Evolutionary conservation across 2,888 invertebrate species (phyloP).

Genomic region (Agrilus mali): DNA sequence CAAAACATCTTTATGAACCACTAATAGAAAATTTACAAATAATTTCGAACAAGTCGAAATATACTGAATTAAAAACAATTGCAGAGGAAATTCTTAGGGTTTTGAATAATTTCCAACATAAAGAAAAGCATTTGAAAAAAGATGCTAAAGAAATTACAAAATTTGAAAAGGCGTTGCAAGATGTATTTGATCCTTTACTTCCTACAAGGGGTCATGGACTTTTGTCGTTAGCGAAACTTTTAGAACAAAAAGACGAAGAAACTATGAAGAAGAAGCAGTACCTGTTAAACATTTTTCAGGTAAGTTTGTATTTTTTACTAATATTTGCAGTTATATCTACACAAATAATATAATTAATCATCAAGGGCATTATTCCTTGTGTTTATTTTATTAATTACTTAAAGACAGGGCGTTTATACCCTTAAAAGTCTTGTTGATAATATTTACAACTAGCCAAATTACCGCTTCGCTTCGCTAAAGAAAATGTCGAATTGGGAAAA

Average conservation of each 20-base stretch:
- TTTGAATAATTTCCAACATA: conserved; percentile 2
- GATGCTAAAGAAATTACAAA: conserved; percentile 28
- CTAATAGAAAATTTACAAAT: conserved; percentile 22
- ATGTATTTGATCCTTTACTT: conserved; percentile 56
- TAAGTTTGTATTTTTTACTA: conserved; percentile 24
- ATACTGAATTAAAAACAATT: conserved; percentile 21
- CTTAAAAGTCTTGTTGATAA: too few species aligned
- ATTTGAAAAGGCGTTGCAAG: conserved; percentile 50
- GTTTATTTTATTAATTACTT: too few species aligned
- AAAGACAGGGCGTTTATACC: too few species aligned
- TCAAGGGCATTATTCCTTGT: too few species aligned
- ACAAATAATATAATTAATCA: background rate
- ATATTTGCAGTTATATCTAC: conserved; percentile 1
- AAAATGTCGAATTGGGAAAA: too few species aligned
- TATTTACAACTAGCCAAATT: too few species aligned
- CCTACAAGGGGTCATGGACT: conserved; percentile 76
- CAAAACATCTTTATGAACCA: conserved; percentile 23
- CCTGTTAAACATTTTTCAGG: conserved; percentile 60
- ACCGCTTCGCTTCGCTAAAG: too few species aligned
- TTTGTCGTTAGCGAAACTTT: conserved; percentile 56
- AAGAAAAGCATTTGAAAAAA: conserved; percentile 24
- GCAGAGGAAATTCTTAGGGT: conserved; percentile 18
- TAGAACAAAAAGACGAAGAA: conserved; percentile 50
- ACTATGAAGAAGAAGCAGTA: conserved; percentile 51
- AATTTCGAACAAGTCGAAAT: conserved; percentile 19